These are phyloP conservation scores for Eolophus roseicapilla DNA, from an alignment of 2,113 vertebrate species.

Conservation along the genomic window DNA sequence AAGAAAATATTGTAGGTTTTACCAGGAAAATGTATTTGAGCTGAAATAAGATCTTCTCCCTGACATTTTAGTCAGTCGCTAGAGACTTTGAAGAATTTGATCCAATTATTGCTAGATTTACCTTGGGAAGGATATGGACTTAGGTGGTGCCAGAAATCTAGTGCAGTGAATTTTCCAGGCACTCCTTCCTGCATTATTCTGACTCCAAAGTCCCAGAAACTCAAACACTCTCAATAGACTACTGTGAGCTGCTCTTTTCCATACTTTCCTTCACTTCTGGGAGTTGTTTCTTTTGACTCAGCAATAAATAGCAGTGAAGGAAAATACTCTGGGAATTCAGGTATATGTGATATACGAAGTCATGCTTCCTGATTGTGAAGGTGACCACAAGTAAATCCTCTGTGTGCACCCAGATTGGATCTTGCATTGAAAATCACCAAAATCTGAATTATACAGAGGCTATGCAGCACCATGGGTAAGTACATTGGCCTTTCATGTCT, in stretches of 20 bases:
- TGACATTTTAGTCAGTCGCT: neutral
- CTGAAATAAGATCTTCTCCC: neutral
- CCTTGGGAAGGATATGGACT: neutral
- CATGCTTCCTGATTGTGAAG: neutral
- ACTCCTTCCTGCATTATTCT: neutral
- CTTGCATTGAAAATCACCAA: constrained; percentile 29
- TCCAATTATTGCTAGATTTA: neutral
- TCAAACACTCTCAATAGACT: neutral
- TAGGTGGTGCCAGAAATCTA: neutral
- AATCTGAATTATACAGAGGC: constrained; percentile 58
- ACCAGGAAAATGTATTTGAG: neutral
- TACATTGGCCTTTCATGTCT: constrained; percentile 59
- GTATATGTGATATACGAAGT: neutral
- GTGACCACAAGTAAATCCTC: neutral
- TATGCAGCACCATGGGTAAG: constrained; percentile 39
- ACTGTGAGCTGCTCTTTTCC: neutral
- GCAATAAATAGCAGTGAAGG: neutral
- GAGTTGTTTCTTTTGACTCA: neutral
- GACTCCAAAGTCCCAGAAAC: neutral
- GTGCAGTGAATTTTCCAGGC: neutral
- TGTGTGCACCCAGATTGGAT: neutral
- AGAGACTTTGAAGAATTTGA: neutral
- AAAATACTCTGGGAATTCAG: neutral
- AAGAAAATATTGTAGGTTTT: neutral
- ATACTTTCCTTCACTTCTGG: neutral